Percentiles rank a stretch among this genome's conserved stretches.
phyloP scores from a whole-genome alignment of 2,797 vertebrate species.

The Coreius guichenoti region DNA sequence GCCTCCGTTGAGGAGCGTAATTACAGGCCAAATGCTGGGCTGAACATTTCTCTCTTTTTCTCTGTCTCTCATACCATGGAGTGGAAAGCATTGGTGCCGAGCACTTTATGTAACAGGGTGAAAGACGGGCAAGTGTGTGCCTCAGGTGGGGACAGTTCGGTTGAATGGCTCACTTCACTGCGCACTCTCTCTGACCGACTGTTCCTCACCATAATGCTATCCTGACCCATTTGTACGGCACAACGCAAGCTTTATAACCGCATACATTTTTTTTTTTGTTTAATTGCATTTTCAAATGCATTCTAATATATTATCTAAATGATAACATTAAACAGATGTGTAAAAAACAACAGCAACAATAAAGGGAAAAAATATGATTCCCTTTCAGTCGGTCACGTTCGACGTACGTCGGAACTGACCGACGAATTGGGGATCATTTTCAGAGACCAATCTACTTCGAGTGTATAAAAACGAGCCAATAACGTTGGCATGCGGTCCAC shows the following conservation, averaged over 20 bases:
- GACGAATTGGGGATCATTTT: too few relatives aligned
- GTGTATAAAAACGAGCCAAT: too few relatives aligned
- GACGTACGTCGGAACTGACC: too few relatives aligned
- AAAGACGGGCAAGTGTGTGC: conserved; percentile 55
- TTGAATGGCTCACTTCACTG: conserved; percentile 40
- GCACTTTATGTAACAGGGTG: conserved; percentile 66
- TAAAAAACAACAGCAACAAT: conserved; percentile 8
- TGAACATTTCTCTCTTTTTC: conserved; percentile 35
- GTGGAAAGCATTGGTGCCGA: conserved; percentile 20
- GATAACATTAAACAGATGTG: background rate
- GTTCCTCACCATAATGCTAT: conserved; percentile 3
- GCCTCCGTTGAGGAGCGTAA: conserved; percentile 60
- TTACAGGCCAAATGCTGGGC: conserved; percentile 50
- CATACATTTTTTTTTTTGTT: background rate
- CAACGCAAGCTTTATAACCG: conserved; percentile 7
- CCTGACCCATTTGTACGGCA: conserved; percentile 23
- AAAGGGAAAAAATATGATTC: too few relatives aligned
- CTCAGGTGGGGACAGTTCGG: conserved; percentile 63
- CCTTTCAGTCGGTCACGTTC: too few relatives aligned
- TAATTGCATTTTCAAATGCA: background rate
- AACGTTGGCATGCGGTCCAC: too few relatives aligned
- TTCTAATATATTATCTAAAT: background rate
- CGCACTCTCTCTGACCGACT: conserved; percentile 42
- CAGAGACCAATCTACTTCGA: too few relatives aligned
- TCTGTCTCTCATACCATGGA: conserved; percentile 20